Base-by-base conservation (phyloP, 2,113 vertebrate genomes). In the Penelope pileata region DNA sequence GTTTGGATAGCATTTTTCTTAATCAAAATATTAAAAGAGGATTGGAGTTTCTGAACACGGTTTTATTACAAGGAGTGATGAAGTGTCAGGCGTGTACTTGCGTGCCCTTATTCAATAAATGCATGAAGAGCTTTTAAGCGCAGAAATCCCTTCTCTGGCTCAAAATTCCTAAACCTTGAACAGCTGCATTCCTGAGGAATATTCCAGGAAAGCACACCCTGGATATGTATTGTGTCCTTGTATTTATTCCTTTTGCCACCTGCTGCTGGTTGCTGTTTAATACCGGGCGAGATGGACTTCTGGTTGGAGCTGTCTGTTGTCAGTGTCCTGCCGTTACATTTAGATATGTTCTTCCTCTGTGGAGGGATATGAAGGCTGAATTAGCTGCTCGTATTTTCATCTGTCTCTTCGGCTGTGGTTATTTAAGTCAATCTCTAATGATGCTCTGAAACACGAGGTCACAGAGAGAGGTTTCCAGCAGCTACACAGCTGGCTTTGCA, bases 401-500 rank as follows among this genome's bases (percentile, higher is more conserved):
- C 12, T 23, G n/a, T 27, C 66, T 34, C 2, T 38, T 43, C 2
- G 0, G 0, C 36, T 45, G 24, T 69, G 68, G 43, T 79, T 40
- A 0, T 24, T 15, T 22, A 40, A 42, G 22, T 34, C 58, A 60
- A 3, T 38, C 10, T 60, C 48, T 69, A 48, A 26, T 60, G 17
- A 38, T 70, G 30, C 48, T 70, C 32, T 13, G 16, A 73, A 56
- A 34, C 23, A 47, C 7, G 10, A 12, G 59, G 51, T 45, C 64
- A 6, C 6, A 7, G 53, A 59, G 34, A 16, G 9, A 50, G 63
- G 40, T 63, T 75, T 24, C 43, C 54, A 29, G 50, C 43, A 40
- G 48, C 53, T 78, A 8, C 21, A 54, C 50, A 80, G 32, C 58
- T n/a, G 2, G 14, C 48, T 63, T 67, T 85, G 50, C 54, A 74